Evolutionary conservation across 2,113 vertebrate species (phyloP).

Genomic region (Rhea americana): DNA sequence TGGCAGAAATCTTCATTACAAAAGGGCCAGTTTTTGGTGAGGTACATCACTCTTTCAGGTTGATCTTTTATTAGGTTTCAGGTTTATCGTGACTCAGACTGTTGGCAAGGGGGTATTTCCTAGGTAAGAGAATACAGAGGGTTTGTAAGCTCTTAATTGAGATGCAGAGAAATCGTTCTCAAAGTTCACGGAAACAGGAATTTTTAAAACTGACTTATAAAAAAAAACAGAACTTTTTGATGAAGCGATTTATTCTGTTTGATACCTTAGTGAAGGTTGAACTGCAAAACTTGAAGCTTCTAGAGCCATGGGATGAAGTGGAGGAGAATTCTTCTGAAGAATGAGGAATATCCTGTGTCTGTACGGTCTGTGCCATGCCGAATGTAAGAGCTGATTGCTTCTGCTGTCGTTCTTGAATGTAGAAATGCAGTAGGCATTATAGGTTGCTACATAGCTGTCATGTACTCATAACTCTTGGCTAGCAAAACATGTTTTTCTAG

Average conservation of each 20-base stretch:
- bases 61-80: slow-evolving; percentile 11
- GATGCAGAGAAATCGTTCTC: not conserved
- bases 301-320: not conserved
- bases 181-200: not conserved
- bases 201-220: not conserved
- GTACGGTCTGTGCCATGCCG: not conserved
- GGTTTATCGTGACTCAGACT: not conserved
- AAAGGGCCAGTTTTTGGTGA: slow-evolving; percentile 52
- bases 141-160: not conserved
- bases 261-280: not conserved
- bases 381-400: not conserved
- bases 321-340: not conserved
- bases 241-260: not conserved
- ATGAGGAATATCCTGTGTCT: not conserved
- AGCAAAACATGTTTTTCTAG: not conserved
- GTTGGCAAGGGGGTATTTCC: not conserved
- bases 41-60: not conserved
- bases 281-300: not conserved
- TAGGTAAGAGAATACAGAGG: not conserved
- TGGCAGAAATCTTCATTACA: slow-evolving; percentile 52
- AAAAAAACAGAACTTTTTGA: not conserved
- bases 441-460: not conserved
- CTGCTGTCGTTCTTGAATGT: not conserved
- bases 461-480: not conserved
- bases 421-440: not conserved